Conservation (phyloP, 2,888 invertebrate species). For the Sabatieria punctata region DNA sequence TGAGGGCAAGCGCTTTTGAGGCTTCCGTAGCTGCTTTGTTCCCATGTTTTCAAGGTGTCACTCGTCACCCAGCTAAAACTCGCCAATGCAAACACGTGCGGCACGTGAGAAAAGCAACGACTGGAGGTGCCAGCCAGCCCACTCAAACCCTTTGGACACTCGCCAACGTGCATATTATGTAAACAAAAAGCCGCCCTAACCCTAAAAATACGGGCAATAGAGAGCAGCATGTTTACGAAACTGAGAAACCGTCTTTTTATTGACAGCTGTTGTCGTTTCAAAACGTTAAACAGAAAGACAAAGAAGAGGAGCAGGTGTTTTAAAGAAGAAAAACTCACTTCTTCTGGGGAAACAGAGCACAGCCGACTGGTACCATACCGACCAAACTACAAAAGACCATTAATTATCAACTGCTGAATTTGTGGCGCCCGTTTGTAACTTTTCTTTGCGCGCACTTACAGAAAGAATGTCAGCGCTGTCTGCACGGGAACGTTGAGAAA, state of each 20-base stretch:
- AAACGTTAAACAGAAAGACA: too few species aligned
- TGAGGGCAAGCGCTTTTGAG: background rate
- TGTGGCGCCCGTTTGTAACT: too few species aligned
- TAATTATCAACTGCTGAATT: background rate
- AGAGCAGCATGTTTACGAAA: too few species aligned
- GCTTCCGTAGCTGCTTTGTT: too few species aligned
- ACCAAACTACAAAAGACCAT: background rate
- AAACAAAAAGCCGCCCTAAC: background rate
- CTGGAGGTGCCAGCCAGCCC: background rate
- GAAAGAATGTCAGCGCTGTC: constrained; percentile 53
- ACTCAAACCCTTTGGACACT: background rate
- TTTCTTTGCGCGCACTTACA: constrained; percentile 50
- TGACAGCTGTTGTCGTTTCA: too few species aligned
- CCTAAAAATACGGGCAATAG: too few species aligned
- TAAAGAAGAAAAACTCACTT: constrained; percentile 4
- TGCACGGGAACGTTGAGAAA: constrained; percentile 63
- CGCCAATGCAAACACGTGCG: background rate
- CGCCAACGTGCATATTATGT: background rate
- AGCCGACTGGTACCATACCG: constrained; percentile 7
- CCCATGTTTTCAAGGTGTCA: background rate
- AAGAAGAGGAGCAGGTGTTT: too few species aligned
- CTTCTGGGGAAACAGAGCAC: constrained; percentile 8
- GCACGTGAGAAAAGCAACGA: background rate
- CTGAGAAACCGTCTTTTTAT: too few species aligned
- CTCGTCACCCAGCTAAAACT: background rate